These are phyloP conservation scores for Elanus axillaris DNA, from an alignment of 2,113 vertebrate genomes.

Conservation along the genomic window DNA sequence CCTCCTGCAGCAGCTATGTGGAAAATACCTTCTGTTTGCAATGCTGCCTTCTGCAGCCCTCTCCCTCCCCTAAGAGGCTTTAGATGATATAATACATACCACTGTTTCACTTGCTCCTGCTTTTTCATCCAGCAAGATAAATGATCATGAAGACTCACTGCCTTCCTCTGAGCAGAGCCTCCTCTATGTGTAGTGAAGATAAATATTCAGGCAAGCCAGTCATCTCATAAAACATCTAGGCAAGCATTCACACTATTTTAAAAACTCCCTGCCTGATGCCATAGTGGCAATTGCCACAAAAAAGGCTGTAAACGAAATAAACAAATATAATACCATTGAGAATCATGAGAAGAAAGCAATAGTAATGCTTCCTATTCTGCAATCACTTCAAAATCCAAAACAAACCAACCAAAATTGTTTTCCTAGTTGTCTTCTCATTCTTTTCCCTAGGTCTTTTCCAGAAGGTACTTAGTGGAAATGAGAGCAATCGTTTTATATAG, in stretches of 20 bases:
- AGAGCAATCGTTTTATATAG: neutral
- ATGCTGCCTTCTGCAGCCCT: neutral
- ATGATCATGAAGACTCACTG: neutral
- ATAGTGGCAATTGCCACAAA: neutral
- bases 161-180: neutral
- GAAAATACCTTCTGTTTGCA: neutral
- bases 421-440: neutral
- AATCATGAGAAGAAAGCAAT: neutral
- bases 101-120: neutral
- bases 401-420: neutral
- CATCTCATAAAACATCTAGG: neutral
- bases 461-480: conserved; percentile 4
- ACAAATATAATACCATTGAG: neutral
- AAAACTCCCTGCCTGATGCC: neutral
- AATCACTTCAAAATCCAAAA: neutral
- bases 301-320: neutral
- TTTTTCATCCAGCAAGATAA: neutral
- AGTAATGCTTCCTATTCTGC: neutral
- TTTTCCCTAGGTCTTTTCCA: neutral
- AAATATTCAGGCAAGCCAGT: neutral
- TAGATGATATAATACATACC: neutral
- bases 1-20: neutral
- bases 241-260: neutral
- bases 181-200: neutral
- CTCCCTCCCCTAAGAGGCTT: neutral